Evolutionary conservation across 2,888 invertebrate species (phyloP).

Genomic region (Arenicola marina): DNA sequence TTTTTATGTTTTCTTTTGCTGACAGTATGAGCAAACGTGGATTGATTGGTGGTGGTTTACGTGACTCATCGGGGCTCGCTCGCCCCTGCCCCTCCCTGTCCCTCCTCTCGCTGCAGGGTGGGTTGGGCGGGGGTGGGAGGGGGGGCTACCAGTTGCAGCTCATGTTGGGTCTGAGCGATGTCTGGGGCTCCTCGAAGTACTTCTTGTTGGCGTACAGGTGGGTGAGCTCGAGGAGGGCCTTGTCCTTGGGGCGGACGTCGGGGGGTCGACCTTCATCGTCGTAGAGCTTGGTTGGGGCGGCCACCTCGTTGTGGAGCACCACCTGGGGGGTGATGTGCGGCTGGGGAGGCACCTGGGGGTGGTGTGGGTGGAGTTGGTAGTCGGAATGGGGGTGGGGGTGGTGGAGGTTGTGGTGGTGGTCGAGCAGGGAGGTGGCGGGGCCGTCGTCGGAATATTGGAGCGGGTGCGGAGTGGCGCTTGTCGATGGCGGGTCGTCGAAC

Average conservation of each 20-base stretch:
- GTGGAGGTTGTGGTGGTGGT: too few species aligned
- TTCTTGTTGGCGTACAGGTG: conserved; percentile 3
- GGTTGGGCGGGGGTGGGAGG: too few species aligned
- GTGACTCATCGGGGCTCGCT: too few species aligned
- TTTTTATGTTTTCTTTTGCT: too few species aligned
- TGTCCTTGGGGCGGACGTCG: conserved; percentile 4
- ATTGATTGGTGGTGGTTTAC: too few species aligned
- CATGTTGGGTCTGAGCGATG: conserved; percentile 1
- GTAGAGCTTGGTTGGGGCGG: background rate
- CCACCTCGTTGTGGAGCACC: background rate
- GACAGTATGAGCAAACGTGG: too few species aligned
- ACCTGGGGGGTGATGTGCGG: background rate
- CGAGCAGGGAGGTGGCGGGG: background rate
- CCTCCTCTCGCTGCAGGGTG: too few species aligned
- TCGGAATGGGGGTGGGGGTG: background rate
- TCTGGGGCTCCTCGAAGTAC: background rate
- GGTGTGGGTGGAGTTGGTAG: too few species aligned
- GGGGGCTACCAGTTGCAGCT: conserved; percentile 10
- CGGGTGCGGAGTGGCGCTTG: background rate
- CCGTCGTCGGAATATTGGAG: too few species aligned
- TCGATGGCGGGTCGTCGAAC: background rate
- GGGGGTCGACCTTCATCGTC: background rate
- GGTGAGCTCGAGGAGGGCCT: conserved; percentile 1
- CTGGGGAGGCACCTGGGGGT: too few species aligned
- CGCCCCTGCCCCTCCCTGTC: too few species aligned